phyloP scores from a whole-genome alignment of 2,797 vertebrate genomes.

The Atherinosoma microstoma region DNA sequence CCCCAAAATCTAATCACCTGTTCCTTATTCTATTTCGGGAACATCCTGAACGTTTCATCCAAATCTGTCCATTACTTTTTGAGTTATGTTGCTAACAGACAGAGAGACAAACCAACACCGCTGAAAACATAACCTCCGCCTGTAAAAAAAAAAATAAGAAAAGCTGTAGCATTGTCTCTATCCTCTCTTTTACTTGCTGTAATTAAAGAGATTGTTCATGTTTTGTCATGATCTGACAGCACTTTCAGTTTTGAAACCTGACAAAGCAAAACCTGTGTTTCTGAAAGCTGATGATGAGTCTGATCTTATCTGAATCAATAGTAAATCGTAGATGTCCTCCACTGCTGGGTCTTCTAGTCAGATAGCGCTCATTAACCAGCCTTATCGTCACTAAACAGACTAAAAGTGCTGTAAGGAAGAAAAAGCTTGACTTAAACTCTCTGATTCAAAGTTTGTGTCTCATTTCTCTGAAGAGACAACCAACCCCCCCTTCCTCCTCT shows the following conservation, averaged over 20 bases:
- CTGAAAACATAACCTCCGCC: too few species aligned
- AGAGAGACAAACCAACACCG: too few species aligned
- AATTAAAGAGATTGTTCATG: conserved; percentile 9
- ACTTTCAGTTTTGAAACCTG: conserved; percentile 35
- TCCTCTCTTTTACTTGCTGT: neutral
- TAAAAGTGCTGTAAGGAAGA: conserved; percentile 13
- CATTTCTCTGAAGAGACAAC: conserved; percentile 49
- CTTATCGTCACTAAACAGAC: conserved; percentile 1
- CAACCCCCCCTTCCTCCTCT: neutral
- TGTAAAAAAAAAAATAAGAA: neutral
- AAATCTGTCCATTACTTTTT: too few species aligned
- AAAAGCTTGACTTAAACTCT: conserved; percentile 20
- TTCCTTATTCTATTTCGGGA: too few species aligned
- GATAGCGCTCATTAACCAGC: conserved; percentile 35
- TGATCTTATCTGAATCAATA: conserved; percentile 72
- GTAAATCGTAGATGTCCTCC: conserved; percentile 43
- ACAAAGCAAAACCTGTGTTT: conserved; percentile 36
- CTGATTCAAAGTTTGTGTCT: conserved; percentile 32
- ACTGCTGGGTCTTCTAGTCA: conserved; percentile 39
- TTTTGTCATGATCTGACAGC: conserved; percentile 28
- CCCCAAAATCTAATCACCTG: too few species aligned
- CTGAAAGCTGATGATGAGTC: conserved; percentile 45
- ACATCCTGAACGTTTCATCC: too few species aligned
- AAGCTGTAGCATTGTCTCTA: conserved; percentile 9
- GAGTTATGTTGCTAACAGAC: too few species aligned